Evolutionary conservation across 2,797 vertebrate genomes (phyloP).

Genomic region (Scolopax bukidnonensis): DNA sequence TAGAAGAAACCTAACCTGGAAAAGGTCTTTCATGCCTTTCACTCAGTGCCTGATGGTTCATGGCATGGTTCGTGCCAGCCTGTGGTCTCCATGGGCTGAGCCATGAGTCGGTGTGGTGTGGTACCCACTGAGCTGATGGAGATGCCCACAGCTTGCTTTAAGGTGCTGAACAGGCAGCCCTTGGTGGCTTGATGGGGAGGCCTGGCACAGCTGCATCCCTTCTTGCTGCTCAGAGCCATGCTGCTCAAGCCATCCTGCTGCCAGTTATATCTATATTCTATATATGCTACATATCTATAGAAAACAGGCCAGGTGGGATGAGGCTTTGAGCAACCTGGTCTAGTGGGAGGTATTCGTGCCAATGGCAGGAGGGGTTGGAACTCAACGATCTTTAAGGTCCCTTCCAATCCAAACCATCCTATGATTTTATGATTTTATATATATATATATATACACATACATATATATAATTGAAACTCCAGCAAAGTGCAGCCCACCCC

Average conservation of each 20-base stretch:
- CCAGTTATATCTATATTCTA: not conserved
- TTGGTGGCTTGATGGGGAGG: not conserved
- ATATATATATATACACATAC: not conserved
- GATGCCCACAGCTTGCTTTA: not conserved
- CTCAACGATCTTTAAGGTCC: not conserved
- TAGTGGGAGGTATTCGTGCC: not conserved
- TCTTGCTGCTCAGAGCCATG: no score
- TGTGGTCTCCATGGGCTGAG: not conserved
- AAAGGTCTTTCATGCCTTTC: not conserved
- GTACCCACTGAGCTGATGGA: not conserved
- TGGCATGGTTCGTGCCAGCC: not conserved
- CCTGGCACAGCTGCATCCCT: not conserved
- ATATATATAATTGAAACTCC: not conserved
- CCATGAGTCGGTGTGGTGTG: rapidly evolving
- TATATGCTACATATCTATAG: no score
- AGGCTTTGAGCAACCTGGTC: not conserved
- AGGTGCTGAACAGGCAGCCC: not conserved
- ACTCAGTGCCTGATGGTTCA: not conserved
- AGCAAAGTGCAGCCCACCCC: not conserved
- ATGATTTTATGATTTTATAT: not conserved
- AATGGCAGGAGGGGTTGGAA: not conserved
- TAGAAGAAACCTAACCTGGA: not conserved
- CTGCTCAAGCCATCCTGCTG: not conserved
- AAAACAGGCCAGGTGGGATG: not conserved
- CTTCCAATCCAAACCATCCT: not conserved